phyloP scores from a whole-genome alignment of 92 coral and sea anemone genomes.

The Heteractis magnifica region DNA sequence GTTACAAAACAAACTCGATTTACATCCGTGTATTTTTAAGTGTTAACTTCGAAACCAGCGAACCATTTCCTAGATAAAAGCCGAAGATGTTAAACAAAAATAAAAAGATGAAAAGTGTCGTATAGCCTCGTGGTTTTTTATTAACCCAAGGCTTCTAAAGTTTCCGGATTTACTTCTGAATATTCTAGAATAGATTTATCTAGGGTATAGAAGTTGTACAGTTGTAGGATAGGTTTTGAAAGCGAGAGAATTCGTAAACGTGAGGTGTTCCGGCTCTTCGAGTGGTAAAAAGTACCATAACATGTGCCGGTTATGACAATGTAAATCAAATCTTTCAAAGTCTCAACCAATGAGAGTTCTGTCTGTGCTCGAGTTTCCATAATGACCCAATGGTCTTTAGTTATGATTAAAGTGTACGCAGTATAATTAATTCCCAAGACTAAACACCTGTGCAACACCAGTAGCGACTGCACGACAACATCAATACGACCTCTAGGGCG shows the following conservation, averaged over 20 bases:
- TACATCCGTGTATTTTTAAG: background rate
- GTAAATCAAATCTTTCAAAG: conserved; percentile 1
- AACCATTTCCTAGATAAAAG: background rate
- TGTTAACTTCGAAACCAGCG: background rate
- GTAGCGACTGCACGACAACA: conserved; percentile 11
- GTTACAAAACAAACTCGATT: background rate
- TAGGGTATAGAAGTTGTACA: background rate
- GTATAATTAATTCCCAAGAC: background rate
- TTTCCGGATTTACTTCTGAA: background rate
- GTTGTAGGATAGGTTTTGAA: background rate
- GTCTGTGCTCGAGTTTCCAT: background rate
- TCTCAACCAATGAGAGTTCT: background rate
- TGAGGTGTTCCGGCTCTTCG: background rate
- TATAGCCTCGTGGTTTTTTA: background rate
- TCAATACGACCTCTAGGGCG: background rate
- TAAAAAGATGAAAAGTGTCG: background rate
- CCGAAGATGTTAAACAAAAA: background rate
- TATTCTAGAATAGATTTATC: background rate
- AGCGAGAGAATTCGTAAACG: background rate
- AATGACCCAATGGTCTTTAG: conserved; percentile 18
- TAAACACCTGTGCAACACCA: conserved; percentile 34
- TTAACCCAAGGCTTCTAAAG: background rate
- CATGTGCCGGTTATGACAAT: background rate
- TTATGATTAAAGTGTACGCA: conserved; percentile 25
- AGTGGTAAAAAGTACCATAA: background rate